phyloP scores from a whole-genome alignment of 2,888 invertebrate genomes.

The Acrocyrtus sp. region DNA sequence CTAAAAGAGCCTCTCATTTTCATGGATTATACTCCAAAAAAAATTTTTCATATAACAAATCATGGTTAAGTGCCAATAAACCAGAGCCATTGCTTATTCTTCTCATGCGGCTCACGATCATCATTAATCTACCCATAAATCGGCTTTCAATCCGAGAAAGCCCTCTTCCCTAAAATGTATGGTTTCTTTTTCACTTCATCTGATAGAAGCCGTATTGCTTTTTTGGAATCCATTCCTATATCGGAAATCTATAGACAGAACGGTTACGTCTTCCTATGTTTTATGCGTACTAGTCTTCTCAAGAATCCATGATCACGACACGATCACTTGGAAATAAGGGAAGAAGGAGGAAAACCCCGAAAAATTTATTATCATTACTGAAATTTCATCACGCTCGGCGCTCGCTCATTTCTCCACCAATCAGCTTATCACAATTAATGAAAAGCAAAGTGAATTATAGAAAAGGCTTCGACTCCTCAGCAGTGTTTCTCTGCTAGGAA shows the following conservation, averaged over 20 bases:
- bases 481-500: too few relatives aligned
- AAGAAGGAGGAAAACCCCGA: too few relatives aligned
- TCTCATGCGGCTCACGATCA: constrained; percentile 38
- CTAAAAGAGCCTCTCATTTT: too few relatives aligned
- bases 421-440: background rate
- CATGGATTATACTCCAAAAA: background rate
- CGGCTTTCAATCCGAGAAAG: constrained; percentile 28
- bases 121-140: constrained; percentile 45
- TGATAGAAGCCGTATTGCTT: background rate
- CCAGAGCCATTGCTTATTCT: constrained; percentile 5
- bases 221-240: background rate
- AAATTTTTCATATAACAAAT: background rate
- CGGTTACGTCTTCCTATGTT: too few relatives aligned
- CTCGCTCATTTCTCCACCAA: background rate
- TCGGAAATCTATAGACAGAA: background rate
- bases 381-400: background rate
- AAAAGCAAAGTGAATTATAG: background rate
- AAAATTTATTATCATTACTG: background rate
- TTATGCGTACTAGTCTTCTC: too few relatives aligned
- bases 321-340: background rate
- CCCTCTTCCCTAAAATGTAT: background rate
- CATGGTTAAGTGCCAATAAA: background rate
- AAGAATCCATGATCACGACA: background rate
- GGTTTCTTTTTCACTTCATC: background rate
- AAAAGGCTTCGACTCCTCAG: background rate